Evolutionary conservation across 2,888 invertebrate species (phyloP).

Genomic region (Stratiomys singularior): DNA sequence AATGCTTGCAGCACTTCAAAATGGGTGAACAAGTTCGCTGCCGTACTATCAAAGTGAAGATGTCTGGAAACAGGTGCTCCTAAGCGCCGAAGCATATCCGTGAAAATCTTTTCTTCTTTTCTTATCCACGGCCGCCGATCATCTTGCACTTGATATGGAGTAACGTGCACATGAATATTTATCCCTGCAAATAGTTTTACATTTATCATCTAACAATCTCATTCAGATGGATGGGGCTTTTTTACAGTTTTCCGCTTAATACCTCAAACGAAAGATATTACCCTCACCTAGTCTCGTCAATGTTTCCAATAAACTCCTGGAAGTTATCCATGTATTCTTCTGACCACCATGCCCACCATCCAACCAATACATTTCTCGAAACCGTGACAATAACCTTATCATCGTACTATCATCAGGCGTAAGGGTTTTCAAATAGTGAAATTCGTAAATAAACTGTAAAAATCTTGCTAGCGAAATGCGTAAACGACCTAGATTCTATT

Average conservation of each 20-base stretch:
- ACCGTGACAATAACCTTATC: slow-evolving; percentile 73
- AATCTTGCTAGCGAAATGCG: not conserved
- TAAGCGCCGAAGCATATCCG: slow-evolving; percentile 72
- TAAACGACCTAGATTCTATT: too few species aligned
- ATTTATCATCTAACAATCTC: not conserved
- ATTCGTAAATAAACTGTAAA: slow-evolving; percentile 80
- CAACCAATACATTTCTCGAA: slow-evolving; percentile 86
- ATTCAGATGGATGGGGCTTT: not conserved
- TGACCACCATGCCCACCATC: slow-evolving; percentile 93
- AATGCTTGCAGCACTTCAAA: slow-evolving; percentile 79
- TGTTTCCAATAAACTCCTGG: slow-evolving; percentile 76
- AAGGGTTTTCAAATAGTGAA: slow-evolving; percentile 77
- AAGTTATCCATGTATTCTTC: slow-evolving; percentile 88
- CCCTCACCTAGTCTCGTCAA: slow-evolving; percentile 75
- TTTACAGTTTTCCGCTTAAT: not conserved
- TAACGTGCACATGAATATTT: slow-evolving; percentile 81
- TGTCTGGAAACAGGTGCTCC: slow-evolving; percentile 74
- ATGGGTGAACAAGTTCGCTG: slow-evolving; percentile 75
- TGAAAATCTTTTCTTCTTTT: slow-evolving; percentile 82
- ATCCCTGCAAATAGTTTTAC: slow-evolving; percentile 69
- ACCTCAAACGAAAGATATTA: not conserved
- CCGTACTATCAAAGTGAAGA: slow-evolving; percentile 71
- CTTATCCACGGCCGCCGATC: slow-evolving; percentile 85
- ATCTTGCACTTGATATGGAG: slow-evolving; percentile 90
- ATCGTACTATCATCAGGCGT: slow-evolving; percentile 73